Evolutionary conservation across 2,113 vertebrate species (phyloP).

Genomic region (Apaloderma vittatum): DNA sequence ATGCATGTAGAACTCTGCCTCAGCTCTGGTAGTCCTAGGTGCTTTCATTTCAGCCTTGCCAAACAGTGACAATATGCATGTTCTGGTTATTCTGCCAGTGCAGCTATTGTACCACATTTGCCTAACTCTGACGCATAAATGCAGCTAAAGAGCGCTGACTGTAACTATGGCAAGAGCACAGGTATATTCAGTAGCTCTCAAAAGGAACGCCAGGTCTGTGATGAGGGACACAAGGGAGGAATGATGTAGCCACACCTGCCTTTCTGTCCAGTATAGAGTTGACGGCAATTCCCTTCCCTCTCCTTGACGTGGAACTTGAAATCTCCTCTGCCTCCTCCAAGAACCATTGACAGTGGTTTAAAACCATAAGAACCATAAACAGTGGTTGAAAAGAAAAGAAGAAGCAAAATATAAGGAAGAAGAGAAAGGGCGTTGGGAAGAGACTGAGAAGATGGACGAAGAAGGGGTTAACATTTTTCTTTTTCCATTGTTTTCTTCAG

Average conservation of each 20-base stretch:
- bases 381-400: not conserved
- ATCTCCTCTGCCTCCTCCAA: not conserved
- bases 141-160: not conserved
- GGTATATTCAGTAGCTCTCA: not conserved
- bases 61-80: not conserved
- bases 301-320: not conserved
- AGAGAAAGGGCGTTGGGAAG: not conserved
- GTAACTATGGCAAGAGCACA: not conserved
- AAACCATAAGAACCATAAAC: no score
- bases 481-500: not conserved
- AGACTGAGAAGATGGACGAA: not conserved
- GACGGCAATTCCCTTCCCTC: not conserved
- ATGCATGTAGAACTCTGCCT: not conserved
- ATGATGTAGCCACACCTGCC: not conserved
- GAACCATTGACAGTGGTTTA: not conserved
- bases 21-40: not conserved
- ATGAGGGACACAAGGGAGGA: not conserved
- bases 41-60: conserved; percentile 21
- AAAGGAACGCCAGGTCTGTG: not conserved
- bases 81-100: not conserved
- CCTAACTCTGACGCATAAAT: not conserved
- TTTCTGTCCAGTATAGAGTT: not conserved
- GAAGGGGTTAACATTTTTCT: not conserved
- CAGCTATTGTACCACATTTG: not conserved
- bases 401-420: not conserved